A percentile compares a stretch with the other conserved stretches of the same genome.
Evolutionary conservation across 2,888 invertebrate species (phyloP).

Genomic region (Syritta pipiens): DNA sequence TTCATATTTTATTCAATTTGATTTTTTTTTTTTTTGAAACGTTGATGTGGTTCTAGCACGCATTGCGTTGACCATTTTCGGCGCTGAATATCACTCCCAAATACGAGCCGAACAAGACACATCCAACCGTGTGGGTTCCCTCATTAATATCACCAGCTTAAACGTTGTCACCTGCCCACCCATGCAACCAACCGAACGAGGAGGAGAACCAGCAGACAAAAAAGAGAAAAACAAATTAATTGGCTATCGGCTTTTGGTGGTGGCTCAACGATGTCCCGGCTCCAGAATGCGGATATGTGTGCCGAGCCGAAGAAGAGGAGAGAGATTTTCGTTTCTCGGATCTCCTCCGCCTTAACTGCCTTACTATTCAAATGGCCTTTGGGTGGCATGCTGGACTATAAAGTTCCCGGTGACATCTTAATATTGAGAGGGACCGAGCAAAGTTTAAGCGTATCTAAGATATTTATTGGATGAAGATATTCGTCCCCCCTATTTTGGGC

Average conservation of each 20-base stretch:
- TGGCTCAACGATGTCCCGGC: conserved; percentile 12
- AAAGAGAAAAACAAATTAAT: conserved; percentile 44
- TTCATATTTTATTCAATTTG: conserved; percentile 32
- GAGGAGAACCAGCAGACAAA: conserved; percentile 19
- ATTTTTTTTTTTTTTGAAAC: conserved; percentile 13
- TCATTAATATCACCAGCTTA: conserved; percentile 58
- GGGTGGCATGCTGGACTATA: conserved; percentile 47
- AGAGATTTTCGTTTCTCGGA: conserved; percentile 51
- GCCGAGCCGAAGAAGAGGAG: conserved; percentile 35
- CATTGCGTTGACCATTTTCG: conserved; percentile 50
- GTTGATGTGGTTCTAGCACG: conserved; percentile 46
- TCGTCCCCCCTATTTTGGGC: conserved; percentile 37
- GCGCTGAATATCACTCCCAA: conserved; percentile 22
- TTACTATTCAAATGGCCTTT: conserved; percentile 64
- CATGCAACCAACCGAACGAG: conserved; percentile 32
- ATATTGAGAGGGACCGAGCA: conserved; percentile 35
- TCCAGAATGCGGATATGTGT: conserved; percentile 67
- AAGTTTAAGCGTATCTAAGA: conserved; percentile 34
- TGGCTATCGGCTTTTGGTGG: conserved; percentile 33
- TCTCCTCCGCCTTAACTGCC: conserved; percentile 55
- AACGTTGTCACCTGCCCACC: conserved; percentile 66
- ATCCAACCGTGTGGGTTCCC: conserved; percentile 58
- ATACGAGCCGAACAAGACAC: conserved; percentile 39
- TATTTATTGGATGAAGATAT: conserved; percentile 56
- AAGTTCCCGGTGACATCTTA: conserved; percentile 60